A percentile compares a stretch with the other conserved stretches of the same genome.
These are phyloP conservation scores for Lottia gigantea DNA, from an alignment of 2,888 invertebrate species.

Conservation along the genomic window DNA sequence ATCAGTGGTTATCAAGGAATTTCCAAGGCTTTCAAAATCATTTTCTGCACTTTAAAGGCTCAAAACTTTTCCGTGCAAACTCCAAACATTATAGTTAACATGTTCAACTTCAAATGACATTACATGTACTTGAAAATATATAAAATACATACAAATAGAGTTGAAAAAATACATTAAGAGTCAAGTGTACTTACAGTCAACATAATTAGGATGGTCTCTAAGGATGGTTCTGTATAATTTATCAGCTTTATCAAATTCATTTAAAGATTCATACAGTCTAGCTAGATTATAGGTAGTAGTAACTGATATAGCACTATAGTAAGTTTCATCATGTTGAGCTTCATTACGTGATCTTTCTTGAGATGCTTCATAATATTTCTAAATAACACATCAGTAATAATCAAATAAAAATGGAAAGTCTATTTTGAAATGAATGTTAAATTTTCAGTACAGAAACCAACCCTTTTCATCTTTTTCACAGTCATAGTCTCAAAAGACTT, in stretches of 20 bases:
- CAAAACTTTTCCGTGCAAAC: too few species aligned
- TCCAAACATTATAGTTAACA: too few species aligned
- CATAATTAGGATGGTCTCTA: constrained; percentile 97
- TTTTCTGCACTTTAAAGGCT: too few species aligned
- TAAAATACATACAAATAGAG: too few species aligned
- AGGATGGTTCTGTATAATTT: constrained; percentile 96
- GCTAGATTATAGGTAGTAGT: constrained; percentile 97
- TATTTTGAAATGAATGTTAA: too few species aligned
- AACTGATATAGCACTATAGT: constrained; percentile 95
- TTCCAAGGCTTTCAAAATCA: too few species aligned
- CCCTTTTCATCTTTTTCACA: neutral
- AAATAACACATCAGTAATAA: constrained; percentile 10
- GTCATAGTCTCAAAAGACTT: neutral
- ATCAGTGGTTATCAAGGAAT: too few species aligned
- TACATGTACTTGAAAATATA: too few species aligned
- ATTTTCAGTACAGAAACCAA: too few species aligned
- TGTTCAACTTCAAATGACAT: too few species aligned
- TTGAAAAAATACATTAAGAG: too few species aligned
- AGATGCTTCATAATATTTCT: constrained; percentile 81
- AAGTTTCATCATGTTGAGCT: constrained; percentile 84
- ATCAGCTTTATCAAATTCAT: constrained; percentile 93
- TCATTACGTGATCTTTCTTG: constrained; percentile 85
- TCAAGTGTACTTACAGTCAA: constrained; percentile 78
- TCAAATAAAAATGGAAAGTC: too few species aligned
- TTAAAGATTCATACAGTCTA: constrained; percentile 90